Base-by-base conservation (phyloP, 2,113 vertebrate genomes). In the Bolborhynchus lineola region DNA sequence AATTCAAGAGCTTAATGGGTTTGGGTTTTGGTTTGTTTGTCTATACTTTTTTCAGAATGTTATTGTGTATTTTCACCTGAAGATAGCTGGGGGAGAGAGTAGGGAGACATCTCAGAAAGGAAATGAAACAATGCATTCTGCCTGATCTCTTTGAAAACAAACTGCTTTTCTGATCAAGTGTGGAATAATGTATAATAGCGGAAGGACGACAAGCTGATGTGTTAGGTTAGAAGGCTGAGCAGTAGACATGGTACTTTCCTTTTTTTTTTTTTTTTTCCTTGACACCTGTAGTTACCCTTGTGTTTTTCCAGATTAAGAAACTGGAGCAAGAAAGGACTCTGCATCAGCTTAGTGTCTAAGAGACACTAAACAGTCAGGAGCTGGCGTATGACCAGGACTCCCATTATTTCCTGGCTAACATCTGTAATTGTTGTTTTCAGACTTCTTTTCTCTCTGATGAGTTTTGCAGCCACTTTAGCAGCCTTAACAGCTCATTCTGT, bases 401-500 rank as follows among this genome's bases (percentile, higher is more conserved):
- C 84, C 74, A 21, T 91, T 81, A 86, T 86, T 87, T 47, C 79
- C 95, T 85, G 77, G 53, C 82, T 94, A 47, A 72, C 18, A 65
- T 89, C n/a, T 93, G 53, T 84, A 95, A 95, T 41, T 25, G 93
- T 68, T 95, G 47, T 60, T 94, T 94, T 42, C 64, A 88, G 92
- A 25, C 39, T 79, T 79, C 37, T 77, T 62, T 37, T 82, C 52
- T 68, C 8, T 46, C 11, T 55, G 19, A 76, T 95, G 92, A 89
- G 83, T 93, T 90, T 87, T 96, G 90, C 93, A 86, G 79, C 42
- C 63, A 4, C 63, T 75, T 86, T 69, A 62, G 46, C 35, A 76
- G 72, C 83, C 69, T 88, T 76, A 95, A 88, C 60, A 81, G 28
- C 53, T 71, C 28, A 2, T 78, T 57, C 24, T 42, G 17, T 8